A percentile compares a stretch with the other conserved stretches of the same genome.
These are phyloP conservation scores for Matsumurasca onukii DNA, from an alignment of 1,140 invertebrate genomes.

Conservation along the genomic window DNA sequence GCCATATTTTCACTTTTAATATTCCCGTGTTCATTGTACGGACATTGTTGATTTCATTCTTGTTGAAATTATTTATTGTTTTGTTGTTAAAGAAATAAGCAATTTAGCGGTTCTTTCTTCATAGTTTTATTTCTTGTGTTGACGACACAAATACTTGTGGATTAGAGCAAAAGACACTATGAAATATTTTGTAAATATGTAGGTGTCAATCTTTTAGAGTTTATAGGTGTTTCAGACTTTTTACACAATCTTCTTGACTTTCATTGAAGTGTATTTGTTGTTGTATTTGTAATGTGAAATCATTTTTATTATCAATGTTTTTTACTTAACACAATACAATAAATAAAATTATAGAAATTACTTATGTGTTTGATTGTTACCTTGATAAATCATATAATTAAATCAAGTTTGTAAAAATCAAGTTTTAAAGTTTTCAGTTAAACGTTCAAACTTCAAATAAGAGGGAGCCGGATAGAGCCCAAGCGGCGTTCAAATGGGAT, in stretches of 20 bases:
- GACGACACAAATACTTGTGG: slow-evolving; percentile 20
- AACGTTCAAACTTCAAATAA: too few species aligned
- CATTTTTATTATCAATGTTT: slow-evolving; percentile 28
- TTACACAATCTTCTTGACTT: slow-evolving; percentile 21
- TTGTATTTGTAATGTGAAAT: slow-evolving; percentile 27
- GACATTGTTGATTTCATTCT: slow-evolving; percentile 9
- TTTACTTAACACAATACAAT: slow-evolving; percentile 26
- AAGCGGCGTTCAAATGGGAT: too few species aligned
- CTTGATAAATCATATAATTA: too few species aligned
- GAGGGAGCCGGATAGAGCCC: too few species aligned
- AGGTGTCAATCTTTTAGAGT: slow-evolving; percentile 25
- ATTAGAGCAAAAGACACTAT: slow-evolving; percentile 24
- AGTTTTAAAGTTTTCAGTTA: too few species aligned
- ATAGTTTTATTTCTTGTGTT: slow-evolving; percentile 7
- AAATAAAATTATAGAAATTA: slow-evolving; percentile 17
- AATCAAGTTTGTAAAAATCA: too few species aligned
- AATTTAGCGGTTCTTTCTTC: slow-evolving; percentile 18
- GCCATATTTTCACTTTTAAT: slow-evolving; percentile 19
- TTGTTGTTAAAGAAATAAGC: slow-evolving; percentile 14
- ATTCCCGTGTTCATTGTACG: slow-evolving; percentile 9
- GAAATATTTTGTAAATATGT: slow-evolving; percentile 23
- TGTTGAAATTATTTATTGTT: slow-evolving; percentile 20
- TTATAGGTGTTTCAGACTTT: slow-evolving; percentile 27
- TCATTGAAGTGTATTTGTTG: slow-evolving; percentile 25
- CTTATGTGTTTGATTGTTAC: background rate